Evolutionary conservation across 2,888 invertebrate genomes (phyloP).

Genomic region (Aphidius colemani): DNA sequence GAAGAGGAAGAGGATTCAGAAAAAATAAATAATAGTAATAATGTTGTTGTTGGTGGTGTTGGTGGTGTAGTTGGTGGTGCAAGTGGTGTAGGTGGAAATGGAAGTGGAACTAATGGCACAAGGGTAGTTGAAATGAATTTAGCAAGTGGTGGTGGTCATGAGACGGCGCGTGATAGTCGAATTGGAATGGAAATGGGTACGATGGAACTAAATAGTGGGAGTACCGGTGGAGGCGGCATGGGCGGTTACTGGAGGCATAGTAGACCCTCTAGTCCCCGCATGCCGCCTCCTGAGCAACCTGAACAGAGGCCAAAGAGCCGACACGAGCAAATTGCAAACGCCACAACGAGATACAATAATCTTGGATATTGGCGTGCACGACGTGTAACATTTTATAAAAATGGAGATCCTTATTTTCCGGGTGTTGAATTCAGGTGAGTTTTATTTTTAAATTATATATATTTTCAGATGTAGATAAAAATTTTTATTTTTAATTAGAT

Average conservation of each 20-base stretch:
- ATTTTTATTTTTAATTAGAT: conserved; percentile 55
- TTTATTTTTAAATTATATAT: not conserved
- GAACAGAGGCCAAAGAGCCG: conserved; percentile 65
- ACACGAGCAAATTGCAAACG: conserved; percentile 61
- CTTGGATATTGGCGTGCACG: conserved; percentile 87
- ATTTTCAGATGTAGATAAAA: too few relatives aligned
- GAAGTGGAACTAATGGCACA: conserved; percentile 29
- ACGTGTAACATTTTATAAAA: conserved; percentile 87
- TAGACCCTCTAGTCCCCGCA: conserved; percentile 62
- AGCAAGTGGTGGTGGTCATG: conserved; percentile 43
- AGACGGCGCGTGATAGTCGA: conserved; percentile 45
- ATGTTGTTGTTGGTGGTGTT: conserved; percentile 26
- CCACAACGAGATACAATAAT: conserved; percentile 69
- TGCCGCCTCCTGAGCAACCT: conserved; percentile 64
- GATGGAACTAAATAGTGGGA: conserved; percentile 42
- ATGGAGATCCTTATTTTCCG: conserved; percentile 91
- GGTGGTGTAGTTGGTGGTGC: too few relatives aligned
- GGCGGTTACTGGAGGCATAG: conserved; percentile 61
- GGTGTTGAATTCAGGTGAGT: conserved; percentile 77
- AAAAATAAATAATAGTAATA: conserved; percentile 1
- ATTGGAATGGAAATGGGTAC: conserved; percentile 39
- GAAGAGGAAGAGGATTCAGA: too few relatives aligned
- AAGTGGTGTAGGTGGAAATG: conserved; percentile 28
- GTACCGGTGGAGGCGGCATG: conserved; percentile 61
- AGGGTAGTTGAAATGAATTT: conserved; percentile 28